A percentile compares a stretch with the other conserved stretches of the same genome.
phyloP scores from a whole-genome alignment of 2,797 vertebrate species.

The Aphelocoma californica region DNA sequence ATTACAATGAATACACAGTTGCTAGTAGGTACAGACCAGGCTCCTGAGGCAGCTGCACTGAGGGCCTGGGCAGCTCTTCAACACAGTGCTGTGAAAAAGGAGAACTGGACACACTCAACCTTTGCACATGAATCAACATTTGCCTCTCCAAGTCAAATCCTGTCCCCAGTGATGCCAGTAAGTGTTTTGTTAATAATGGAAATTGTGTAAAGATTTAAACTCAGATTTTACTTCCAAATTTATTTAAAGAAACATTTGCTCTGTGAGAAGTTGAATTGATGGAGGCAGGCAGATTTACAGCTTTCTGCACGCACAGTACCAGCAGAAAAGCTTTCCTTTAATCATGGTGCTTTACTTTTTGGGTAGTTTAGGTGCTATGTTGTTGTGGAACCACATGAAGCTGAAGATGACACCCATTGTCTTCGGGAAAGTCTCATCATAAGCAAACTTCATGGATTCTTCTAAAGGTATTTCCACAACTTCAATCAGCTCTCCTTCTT shows the following conservation, averaged over 20 bases:
- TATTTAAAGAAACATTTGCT: not conserved
- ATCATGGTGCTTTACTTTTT: not conserved
- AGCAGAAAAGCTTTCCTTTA: not conserved
- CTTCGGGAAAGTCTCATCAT: slow-evolving; percentile 84
- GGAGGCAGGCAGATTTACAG: not conserved
- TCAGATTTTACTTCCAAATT: not conserved
- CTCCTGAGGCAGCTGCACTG: not conserved
- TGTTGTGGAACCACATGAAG: slow-evolving; percentile 91
- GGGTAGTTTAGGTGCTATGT: slow-evolving; percentile 78
- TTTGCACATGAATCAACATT: not conserved
- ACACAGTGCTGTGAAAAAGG: not conserved
- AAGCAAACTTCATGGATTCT: slow-evolving; percentile 87
- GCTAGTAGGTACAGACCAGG: not conserved
- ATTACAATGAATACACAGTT: not conserved
- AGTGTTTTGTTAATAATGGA: not conserved
- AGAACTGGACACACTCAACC: not conserved
- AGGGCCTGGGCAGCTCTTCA: not conserved
- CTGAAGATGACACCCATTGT: slow-evolving; percentile 91
- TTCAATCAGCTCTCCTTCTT: slow-evolving; percentile 91
- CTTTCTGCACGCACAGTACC: not conserved
- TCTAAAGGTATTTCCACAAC: slow-evolving; percentile 88
- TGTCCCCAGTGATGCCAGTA: not conserved
- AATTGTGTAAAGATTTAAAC: not conserved
- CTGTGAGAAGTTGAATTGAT: not conserved
- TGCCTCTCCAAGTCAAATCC: not conserved